A percentile compares a stretch with the other conserved stretches of the same genome.
phyloP scores from a whole-genome alignment of 2,797 vertebrate genomes.

The Hyperoplus immaculatus region DNA sequence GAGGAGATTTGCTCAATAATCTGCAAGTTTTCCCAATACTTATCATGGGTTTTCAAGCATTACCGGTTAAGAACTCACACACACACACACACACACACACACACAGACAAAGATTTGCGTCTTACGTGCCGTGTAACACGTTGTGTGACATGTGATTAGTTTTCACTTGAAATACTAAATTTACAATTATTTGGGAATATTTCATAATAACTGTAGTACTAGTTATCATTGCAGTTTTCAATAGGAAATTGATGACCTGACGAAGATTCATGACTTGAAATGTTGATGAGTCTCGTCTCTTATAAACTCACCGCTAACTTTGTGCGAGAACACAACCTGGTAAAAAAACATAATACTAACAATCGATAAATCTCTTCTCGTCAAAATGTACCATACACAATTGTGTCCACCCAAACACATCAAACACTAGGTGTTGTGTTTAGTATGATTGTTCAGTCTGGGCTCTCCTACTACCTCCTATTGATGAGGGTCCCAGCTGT shows the following conservation, averaged over 20 bases:
- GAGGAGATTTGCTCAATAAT: background rate
- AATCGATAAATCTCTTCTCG: too few species aligned
- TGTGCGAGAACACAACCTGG: background rate
- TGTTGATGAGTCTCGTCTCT: background rate
- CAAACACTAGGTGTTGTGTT: background rate
- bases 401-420: background rate
- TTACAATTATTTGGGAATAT: too few species aligned
- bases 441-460: conserved; percentile 4
- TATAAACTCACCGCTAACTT: background rate
- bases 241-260: background rate
- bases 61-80: background rate
- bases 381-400: background rate
- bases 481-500: conserved; percentile 46
- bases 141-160: background rate
- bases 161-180: background rate
- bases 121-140: background rate
- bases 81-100: too few species aligned
- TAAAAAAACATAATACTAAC: too few species aligned
- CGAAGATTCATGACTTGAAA: background rate
- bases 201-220: background rate
- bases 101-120: too few species aligned
- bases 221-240: background rate
- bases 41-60: background rate
- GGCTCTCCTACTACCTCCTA: conserved; percentile 25
- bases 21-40: background rate